phyloP scores from a whole-genome alignment of 2,797 vertebrate genomes.

The Trachops cirrhosus region DNA sequence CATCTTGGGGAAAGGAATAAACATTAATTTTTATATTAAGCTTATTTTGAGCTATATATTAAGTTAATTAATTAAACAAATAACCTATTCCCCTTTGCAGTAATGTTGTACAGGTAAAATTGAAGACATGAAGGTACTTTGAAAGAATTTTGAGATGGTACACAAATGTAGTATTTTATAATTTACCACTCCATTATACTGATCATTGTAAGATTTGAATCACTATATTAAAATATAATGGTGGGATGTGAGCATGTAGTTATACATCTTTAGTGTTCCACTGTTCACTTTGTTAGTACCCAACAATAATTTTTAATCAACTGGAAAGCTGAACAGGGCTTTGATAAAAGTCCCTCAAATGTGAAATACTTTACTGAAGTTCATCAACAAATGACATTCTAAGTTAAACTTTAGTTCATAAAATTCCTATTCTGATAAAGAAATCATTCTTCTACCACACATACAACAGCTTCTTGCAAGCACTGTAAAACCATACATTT shows the following conservation, averaged over 20 bases:
- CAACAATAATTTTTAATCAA: background rate
- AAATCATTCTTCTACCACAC: background rate
- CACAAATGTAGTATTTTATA: background rate
- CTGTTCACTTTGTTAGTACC: background rate
- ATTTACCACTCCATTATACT: background rate
- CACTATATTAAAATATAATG: background rate
- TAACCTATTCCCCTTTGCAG: background rate
- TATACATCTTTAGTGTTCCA: background rate
- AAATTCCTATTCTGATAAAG: background rate
- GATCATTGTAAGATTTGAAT: background rate
- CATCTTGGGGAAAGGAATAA: slow-evolving; percentile 61
- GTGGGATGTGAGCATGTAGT: background rate
- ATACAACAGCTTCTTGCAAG: background rate
- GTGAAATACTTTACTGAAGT: background rate
- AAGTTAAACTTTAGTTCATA: slow-evolving; percentile 2
- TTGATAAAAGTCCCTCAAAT: background rate
- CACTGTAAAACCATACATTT: background rate
- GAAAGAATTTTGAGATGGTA: background rate
- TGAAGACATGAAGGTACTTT: background rate
- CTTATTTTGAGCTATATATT: background rate
- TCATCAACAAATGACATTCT: background rate
- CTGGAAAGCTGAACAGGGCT: background rate
- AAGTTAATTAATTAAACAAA: background rate
- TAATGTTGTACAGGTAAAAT: background rate
- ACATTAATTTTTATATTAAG: background rate